Evolutionary conservation across 2,888 invertebrate genomes (phyloP).

Genomic region (Melinaea menophilus): DNA sequence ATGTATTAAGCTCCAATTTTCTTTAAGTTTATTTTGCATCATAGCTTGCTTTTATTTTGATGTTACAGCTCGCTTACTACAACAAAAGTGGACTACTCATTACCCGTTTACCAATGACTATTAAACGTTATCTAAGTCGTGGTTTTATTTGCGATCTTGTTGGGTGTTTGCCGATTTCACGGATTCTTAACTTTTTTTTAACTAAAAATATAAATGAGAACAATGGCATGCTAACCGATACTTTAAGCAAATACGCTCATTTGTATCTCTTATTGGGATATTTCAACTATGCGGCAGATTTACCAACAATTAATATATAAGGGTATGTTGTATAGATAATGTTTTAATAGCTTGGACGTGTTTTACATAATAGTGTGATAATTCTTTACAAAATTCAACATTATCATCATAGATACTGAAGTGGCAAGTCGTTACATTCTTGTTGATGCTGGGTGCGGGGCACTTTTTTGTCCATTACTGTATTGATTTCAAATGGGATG

Average conservation of each 20-base stretch:
- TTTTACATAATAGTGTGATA: too few species aligned
- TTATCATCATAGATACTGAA: conserved; percentile 48
- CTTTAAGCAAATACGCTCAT: conserved; percentile 51
- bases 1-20: conserved; percentile 33
- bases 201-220: conserved; percentile 32
- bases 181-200: conserved; percentile 33
- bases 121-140: conserved; percentile 47
- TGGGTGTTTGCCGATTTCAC: conserved; percentile 45
- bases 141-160: conserved; percentile 52
- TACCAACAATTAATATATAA: conserved; percentile 44
- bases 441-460: conserved; percentile 44
- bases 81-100: conserved; percentile 50
- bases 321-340: conserved; percentile 38
- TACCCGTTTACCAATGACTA: conserved; percentile 38
- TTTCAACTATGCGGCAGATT: conserved; percentile 52
- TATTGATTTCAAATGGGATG: conserved; percentile 44
- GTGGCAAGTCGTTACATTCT: conserved; percentile 50
- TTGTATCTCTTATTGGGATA: conserved; percentile 54
- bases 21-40: not conserved
- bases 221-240: conserved; percentile 40
- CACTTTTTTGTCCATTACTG: conserved; percentile 51
- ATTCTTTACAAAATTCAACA: too few species aligned
- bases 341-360: too few species aligned
- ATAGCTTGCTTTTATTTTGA: conserved; percentile 8
- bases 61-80: conserved; percentile 52